These are phyloP conservation scores for Hyphantria cunea DNA, from an alignment of 1,140 invertebrate species.

Conservation along the genomic window DNA sequence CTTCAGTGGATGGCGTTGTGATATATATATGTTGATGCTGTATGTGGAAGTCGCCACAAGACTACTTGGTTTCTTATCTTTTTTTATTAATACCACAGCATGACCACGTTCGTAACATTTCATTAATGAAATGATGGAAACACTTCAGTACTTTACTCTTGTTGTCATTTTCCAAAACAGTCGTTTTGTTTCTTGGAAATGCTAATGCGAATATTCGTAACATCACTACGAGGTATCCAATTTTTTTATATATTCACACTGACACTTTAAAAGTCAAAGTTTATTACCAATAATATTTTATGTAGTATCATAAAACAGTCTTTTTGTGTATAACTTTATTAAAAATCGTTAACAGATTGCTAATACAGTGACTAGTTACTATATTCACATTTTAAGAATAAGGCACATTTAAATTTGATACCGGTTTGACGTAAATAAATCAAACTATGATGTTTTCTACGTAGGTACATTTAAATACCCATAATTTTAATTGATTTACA, in stretches of 20 bases:
- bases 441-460: constrained; percentile 5
- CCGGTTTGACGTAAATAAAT: constrained; percentile 14
- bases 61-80: too few species aligned
- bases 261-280: constrained; percentile 50
- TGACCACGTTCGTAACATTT: too few species aligned
- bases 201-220: too few species aligned
- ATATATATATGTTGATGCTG: too few species aligned
- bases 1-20: too few species aligned
- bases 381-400: constrained; percentile 4
- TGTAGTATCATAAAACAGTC: constrained; percentile 20
- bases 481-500: constrained; percentile 28
- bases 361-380: neutral
- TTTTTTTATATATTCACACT: constrained; percentile 52
- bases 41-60: too few species aligned
- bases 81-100: too few species aligned
- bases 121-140: too few species aligned
- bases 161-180: too few species aligned
- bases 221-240: too few species aligned
- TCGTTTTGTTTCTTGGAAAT: too few species aligned
- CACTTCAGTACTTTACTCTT: too few species aligned
- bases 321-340: constrained; percentile 9
- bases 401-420: constrained; percentile 8
- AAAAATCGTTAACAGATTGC: constrained; percentile 24
- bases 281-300: constrained; percentile 44
- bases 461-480: constrained; percentile 5